Evolutionary conservation across 2,888 invertebrate species (phyloP).

Genomic region (Girardia tigrina): DNA sequence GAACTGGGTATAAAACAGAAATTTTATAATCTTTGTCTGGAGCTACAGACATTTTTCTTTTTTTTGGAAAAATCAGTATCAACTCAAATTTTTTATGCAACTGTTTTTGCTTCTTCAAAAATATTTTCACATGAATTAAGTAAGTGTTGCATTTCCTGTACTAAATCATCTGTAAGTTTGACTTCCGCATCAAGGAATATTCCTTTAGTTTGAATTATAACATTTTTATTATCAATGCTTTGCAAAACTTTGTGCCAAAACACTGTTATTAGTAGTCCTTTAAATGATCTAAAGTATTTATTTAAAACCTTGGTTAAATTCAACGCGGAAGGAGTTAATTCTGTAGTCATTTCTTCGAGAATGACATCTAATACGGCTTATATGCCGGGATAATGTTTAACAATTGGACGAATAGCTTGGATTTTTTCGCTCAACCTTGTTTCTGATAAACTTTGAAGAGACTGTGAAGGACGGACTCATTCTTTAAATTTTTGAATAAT

Average conservation of each 20-base stretch:
- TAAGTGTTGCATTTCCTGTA: background rate
- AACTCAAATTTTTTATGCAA: too few species aligned
- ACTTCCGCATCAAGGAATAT: background rate
- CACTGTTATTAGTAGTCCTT: background rate
- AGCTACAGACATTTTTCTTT: too few species aligned
- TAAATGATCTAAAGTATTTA: too few species aligned
- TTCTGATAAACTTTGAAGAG: too few species aligned
- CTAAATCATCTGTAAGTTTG: background rate
- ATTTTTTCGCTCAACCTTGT: constrained; percentile 2
- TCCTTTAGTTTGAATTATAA: background rate
- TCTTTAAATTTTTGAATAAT: too few species aligned
- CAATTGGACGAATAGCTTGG: background rate
- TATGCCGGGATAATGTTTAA: background rate
- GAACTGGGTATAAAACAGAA: too few species aligned
- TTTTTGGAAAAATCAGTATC: too few species aligned
- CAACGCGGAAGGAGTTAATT: background rate
- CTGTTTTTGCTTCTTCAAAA: background rate
- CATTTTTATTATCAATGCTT: background rate
- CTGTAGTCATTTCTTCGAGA: background rate
- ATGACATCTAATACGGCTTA: background rate
- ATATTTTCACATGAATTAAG: background rate
- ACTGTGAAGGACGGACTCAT: too few species aligned
- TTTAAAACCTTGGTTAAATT: background rate
- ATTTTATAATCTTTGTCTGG: too few species aligned
- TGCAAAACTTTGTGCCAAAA: background rate